Evolutionary conservation across 2,888 invertebrate species (phyloP), one percentile per base, ranked within the genome.

Genomic region (Tachina fera): DNA sequence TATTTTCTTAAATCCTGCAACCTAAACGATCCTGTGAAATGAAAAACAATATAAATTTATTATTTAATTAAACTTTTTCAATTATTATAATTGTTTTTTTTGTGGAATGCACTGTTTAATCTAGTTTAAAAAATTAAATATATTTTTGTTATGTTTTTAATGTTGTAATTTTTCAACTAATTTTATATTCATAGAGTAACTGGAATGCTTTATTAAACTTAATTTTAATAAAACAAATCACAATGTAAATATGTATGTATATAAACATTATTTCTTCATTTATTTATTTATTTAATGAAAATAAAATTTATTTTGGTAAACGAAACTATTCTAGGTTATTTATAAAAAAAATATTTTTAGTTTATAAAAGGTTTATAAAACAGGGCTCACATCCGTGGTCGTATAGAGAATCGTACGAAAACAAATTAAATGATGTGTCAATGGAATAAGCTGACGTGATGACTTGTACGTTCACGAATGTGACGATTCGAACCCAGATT

Each of bases 171-270:
- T 63, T 74, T n/a, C 49, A 31, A 56, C 9, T 56, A 58, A 82
- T 75, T 82, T 67, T 60, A 82, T 82, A 74, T 41, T 65, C 58
- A 83, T 72, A 80, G 41, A 71, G 79, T 86, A 86, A 83, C 86
- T 80, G 83, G 83, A 80, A 86, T 86, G 83, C 86, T 86, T 86
- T 83, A 82, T 76, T 72, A n/a, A n/a, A 63, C 41, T 70, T 72
- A 61, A 16, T 56, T 72, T 47, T 22, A 10, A 47, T 14, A 41
- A 80, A 80, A 63, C 8, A 75, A 76, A 43, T 16, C 47, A 53
- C 43, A 78, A 41, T 51, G n/a, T 43, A 43, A 60, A 45, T 41
- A 39, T 22, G 39, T 41, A 39, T 22, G 39, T 61, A 31, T 53
- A 58, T 70, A 14, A 43, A 6, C 60, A 43, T 31, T 74, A 47